These are phyloP conservation scores for Rousettus madagascariensis DNA, from an alignment of 2,797 vertebrate species.

Conservation along the genomic window DNA sequence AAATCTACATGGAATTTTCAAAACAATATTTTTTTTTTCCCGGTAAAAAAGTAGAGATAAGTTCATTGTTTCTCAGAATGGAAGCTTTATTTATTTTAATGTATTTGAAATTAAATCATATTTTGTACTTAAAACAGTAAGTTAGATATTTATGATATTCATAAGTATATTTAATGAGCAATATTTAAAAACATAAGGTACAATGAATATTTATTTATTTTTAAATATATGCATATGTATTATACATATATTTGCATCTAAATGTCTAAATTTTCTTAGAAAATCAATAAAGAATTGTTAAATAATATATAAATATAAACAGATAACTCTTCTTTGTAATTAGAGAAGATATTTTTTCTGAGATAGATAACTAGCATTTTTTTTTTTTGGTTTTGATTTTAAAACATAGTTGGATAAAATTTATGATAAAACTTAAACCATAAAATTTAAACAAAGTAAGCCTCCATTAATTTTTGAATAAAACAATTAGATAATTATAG, in stretches of 20 bases:
- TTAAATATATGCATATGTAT: background rate
- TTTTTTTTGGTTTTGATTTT: background rate
- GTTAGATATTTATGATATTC: background rate
- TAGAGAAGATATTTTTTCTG: background rate
- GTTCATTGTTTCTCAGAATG: background rate
- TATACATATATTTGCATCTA: background rate
- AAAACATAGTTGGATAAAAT: background rate
- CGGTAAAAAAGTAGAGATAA: background rate
- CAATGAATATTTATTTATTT: conserved; percentile 10
- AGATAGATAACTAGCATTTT: background rate
- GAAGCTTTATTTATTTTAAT: background rate
- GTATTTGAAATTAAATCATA: background rate
- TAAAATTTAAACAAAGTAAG: background rate
- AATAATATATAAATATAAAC: background rate
- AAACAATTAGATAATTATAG: background rate
- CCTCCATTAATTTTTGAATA: background rate
- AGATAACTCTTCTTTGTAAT: background rate
- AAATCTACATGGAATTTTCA: background rate
- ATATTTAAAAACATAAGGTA: background rate
- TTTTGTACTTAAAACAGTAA: background rate
- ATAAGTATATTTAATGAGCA: background rate
- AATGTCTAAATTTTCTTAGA: background rate
- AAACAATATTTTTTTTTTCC: background rate
- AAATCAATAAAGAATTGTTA: background rate
- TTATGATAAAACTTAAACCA: background rate